Evolutionary conservation across 2,888 invertebrate genomes (phyloP).

Genomic region (Hydrotaea cyrtoneurina): DNA sequence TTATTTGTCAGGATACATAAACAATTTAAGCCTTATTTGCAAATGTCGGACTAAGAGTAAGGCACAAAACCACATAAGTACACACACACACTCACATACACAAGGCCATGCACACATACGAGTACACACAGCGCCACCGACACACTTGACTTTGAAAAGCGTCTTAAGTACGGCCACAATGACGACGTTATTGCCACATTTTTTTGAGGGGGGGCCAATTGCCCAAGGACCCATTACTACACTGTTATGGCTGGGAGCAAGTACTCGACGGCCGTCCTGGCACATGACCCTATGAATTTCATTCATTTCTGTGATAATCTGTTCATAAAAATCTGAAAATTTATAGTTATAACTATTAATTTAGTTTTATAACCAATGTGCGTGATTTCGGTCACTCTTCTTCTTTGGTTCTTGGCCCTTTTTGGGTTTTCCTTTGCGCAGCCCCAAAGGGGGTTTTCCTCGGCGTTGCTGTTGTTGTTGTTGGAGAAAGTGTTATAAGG

Average conservation of each 20-base stretch:
- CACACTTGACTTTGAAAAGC: slow-evolving; percentile 41
- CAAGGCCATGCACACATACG: no score
- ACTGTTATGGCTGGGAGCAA: slow-evolving; percentile 16
- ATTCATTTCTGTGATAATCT: slow-evolving; percentile 40
- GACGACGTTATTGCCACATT: not conserved
- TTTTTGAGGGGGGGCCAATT: slow-evolving; percentile 33
- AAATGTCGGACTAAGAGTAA: not conserved
- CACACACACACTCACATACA: no score
- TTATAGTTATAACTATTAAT: slow-evolving; percentile 55
- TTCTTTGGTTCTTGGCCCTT: not conserved
- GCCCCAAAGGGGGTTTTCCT: no score
- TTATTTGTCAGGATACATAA: slow-evolving; percentile 36
- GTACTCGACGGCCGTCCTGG: not conserved
- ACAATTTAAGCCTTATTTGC: slow-evolving; percentile 37
- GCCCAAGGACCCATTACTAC: slow-evolving; percentile 45
- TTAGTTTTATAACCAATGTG: slow-evolving; percentile 46
- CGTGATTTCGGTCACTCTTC: slow-evolving; percentile 48
- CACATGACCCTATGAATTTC: slow-evolving; percentile 6
- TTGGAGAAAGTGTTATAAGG: not conserved
- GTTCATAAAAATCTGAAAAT: slow-evolving; percentile 50
- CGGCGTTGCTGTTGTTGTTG: no score
- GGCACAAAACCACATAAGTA: no score
- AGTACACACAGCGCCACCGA: no score
- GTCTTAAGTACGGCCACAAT: slow-evolving; percentile 12
- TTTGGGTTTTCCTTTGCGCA: not conserved